Evolutionary conservation across 2,888 invertebrate species (phyloP), one percentile per base, ranked within the genome.

Genomic region (Pheosia gnoma): DNA sequence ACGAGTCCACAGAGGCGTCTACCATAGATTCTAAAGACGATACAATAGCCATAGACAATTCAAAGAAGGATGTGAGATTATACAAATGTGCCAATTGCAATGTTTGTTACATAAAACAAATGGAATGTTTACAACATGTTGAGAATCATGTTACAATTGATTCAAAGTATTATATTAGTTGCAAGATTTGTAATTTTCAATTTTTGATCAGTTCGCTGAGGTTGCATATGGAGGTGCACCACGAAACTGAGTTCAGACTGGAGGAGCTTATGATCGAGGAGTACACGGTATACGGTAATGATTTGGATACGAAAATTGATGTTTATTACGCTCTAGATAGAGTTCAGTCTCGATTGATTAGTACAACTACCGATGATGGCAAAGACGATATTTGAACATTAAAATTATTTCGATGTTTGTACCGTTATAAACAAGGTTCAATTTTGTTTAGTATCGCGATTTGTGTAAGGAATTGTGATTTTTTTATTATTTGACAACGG

Each of bases 111-210:
- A 11, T 85, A 3, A 76, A 72, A 0, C 78, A 77, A 3, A 69
- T 59, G 0, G 67, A 76, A 3, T 88, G 87, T 54, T 78, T 75
- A 4, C 78, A 82, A 9, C 89, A 89, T 36, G 69, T 71, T 0
- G 7, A 61, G 0, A 65, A 72, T 8, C 89, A 89, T 9, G 60
- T 55, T 8, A 53, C 62, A 0, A 60, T 89, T 4, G 81, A 88
- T 8, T 67, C 82, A 0, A 85, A 77, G n/a, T 74, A 80, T 3
- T 89, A 80, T 57, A 88, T 88, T 4, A 84, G 80, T 8, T 89
- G 89, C 58, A 89, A 89, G 55, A 64, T 88, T 0, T 89, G 89
- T 57, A 75, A 81, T 3, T 72, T 88, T 0, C 88, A 87, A 59
- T 87, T 89, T 58, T 64, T 77, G 3, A 80, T 84, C 0, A 72